A percentile compares a stretch with the other conserved stretches of the same genome.
phyloP scores from a whole-genome alignment of 2,113 vertebrate genomes.

The Quiscalus mexicanus region DNA sequence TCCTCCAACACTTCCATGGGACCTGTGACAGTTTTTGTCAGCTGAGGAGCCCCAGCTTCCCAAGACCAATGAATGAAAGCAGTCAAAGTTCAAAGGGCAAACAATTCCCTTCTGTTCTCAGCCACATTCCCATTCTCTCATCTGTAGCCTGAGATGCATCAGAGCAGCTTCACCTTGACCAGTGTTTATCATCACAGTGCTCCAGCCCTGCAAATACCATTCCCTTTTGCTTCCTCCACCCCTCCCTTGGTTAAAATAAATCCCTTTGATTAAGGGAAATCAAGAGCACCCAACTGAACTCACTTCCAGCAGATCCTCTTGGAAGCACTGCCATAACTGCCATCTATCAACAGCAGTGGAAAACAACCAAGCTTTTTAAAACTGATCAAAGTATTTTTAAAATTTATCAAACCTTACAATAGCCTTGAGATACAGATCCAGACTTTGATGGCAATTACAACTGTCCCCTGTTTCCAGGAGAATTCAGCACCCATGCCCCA shows the following conservation, averaged over 20 bases:
- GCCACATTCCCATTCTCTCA: accelerated
- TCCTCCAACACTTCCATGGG: not conserved
- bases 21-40: not conserved
- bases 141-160: not conserved
- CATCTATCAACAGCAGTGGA: not conserved
- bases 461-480: not conserved
- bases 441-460: not conserved
- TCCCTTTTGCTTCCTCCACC: not conserved
- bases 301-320: not conserved
- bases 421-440: not conserved
- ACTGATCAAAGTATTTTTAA: not conserved
- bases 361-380: not conserved
- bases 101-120: not conserved
- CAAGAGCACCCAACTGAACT: not conserved
- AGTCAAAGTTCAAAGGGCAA: not conserved
- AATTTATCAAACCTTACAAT: not conserved
- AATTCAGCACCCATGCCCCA: not conserved
- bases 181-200: not conserved
- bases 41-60: not conserved
- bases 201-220: not conserved
- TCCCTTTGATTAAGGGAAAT: not conserved
- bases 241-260: not conserved
- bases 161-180: not conserved
- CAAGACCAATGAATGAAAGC: not conserved
- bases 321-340: not conserved